These are phyloP conservation scores for sheep (Ovis aries) DNA, from an alignment of 2,113 vertebrate species.

Conservation along the genomic window ARS-UI_Ramb_v3.0 NC_056056.1:150248001-150248500, in stretches of 20 bases:
- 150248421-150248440: background rate
- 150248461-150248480: background rate
- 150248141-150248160: background rate
- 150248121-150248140: background rate
- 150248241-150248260: rapidly evolving
- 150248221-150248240: background rate
- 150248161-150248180: background rate
- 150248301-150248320: background rate
- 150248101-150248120: background rate
- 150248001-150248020: background rate
- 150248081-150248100: background rate
- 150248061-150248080: background rate
- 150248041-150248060: background rate
- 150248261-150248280: background rate
- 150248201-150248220: background rate
- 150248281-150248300: background rate
- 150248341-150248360: slow-evolving; percentile 5
- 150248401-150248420: background rate
- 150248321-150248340: background rate
- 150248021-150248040: background rate
- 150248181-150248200: background rate
- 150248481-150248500: background rate
- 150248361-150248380: background rate
- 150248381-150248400: background rate
- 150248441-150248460: background rate